These are phyloP conservation scores for Myrmophylax atrothorax DNA, from an alignment of 2,113 vertebrate species.

Conservation along the genomic window DNA sequence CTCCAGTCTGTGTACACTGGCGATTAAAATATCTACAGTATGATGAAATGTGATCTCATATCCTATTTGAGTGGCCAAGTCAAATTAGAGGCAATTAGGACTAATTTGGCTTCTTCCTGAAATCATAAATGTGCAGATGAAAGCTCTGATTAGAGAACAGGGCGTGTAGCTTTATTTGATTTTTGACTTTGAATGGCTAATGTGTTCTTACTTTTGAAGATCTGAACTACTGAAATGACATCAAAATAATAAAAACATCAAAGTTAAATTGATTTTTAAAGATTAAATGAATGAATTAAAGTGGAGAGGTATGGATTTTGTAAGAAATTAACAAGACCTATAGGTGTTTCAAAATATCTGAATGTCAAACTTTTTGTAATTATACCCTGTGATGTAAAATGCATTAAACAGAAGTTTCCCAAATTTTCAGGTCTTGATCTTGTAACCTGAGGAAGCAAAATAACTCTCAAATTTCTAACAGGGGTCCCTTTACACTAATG, in stretches of 20 bases:
- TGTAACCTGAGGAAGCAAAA: not conserved
- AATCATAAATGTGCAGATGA: slow-evolving; percentile 31
- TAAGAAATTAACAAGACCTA: not conserved
- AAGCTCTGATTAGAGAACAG: slow-evolving; percentile 29
- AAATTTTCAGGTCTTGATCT: not conserved
- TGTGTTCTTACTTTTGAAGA: slow-evolving; percentile 53
- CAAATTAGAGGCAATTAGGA: slow-evolving; percentile 49
- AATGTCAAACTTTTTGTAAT: not conserved
- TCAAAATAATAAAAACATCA: slow-evolving; percentile 49
- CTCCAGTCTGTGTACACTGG: not conserved
- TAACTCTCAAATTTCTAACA: not conserved
- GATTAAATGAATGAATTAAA: slow-evolving; percentile 14
- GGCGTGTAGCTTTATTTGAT: slow-evolving; percentile 3
- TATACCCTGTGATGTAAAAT: not conserved
- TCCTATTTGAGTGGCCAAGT: slow-evolving; percentile 36
- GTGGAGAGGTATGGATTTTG: not conserved
- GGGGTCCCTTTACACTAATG: not conserved
- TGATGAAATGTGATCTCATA: slow-evolving; percentile 50
- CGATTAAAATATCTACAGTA: slow-evolving; percentile 12
- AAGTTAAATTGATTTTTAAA: slow-evolving; percentile 39
- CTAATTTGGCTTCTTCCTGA: slow-evolving; percentile 20
- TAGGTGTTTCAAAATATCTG: not conserved
- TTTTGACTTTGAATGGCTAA: slow-evolving; percentile 36
- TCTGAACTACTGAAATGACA: slow-evolving; percentile 17
- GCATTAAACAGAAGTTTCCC: not conserved